phyloP scores from a whole-genome alignment of 1,140 invertebrate genomes.

The Drosophila dunni region DNA sequence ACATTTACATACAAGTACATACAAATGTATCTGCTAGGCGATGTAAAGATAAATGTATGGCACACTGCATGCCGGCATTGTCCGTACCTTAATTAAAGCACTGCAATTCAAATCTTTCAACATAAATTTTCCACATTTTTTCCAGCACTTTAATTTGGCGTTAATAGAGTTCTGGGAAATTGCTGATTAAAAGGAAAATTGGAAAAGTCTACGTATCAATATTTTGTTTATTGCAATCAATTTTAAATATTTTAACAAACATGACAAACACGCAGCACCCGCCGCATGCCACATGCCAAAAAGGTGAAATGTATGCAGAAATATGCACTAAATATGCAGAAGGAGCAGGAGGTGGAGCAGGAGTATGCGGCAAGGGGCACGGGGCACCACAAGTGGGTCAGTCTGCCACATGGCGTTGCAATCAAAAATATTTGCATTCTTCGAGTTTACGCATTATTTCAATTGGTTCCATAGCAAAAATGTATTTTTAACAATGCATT shows the following conservation, averaged over 20 bases:
- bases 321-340: slow-evolving; percentile 8
- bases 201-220: no score
- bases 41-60: no score
- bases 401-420: slow-evolving; percentile 58
- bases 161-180: no score
- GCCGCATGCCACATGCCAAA: slow-evolving; percentile 1
- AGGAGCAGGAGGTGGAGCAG: neutral
- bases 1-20: slow-evolving; percentile 32
- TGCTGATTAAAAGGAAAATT: neutral
- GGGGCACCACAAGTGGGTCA: slow-evolving; percentile 41
- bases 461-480: slow-evolving; percentile 59
- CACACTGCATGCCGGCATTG: neutral
- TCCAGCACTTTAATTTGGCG: no score
- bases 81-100: neutral
- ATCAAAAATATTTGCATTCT: slow-evolving; percentile 56
- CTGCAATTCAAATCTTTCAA: neutral
- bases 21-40: slow-evolving; percentile 16
- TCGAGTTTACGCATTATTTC: slow-evolving; percentile 63
- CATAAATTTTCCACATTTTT: no score
- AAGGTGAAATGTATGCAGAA: slow-evolving; percentile 11
- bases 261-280: slow-evolving; percentile 2
- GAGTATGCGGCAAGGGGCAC: neutral
- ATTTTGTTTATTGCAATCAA: neutral
- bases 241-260: slow-evolving; percentile 4
- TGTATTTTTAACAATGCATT: slow-evolving; percentile 66